Conservation (phyloP, 2,113 vertebrate genomes). For the Alexandromys fortis region DNA sequence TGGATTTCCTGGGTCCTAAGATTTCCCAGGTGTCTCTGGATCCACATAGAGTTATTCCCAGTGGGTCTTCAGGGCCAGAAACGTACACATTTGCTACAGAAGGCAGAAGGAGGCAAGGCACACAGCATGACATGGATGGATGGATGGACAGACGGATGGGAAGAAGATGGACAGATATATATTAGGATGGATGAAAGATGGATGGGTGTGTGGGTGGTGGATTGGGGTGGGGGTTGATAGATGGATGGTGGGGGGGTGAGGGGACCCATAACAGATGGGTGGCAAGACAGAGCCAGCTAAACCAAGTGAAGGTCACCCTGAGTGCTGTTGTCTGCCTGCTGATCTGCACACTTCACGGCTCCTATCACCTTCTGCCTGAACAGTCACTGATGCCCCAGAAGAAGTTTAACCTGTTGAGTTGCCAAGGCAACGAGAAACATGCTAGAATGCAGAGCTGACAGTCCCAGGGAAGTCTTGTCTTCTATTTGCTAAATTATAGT, state of each 20-base stretch:
- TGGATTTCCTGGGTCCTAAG: neutral
- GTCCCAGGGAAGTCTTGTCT: slow-evolving; percentile 32
- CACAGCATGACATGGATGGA: neutral
- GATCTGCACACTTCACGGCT: slow-evolving; percentile 6
- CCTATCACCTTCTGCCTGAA: slow-evolving; percentile 53
- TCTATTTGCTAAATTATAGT: slow-evolving; percentile 33
- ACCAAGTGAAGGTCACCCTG: neutral
- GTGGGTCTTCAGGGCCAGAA: neutral
- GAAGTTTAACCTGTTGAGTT: slow-evolving; percentile 69
- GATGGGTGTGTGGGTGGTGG: neutral
- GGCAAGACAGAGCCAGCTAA: neutral
- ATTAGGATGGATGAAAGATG: neutral
- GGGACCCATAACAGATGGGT: neutral
- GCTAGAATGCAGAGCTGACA: slow-evolving; percentile 25
- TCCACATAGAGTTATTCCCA: neutral
- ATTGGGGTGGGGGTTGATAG: no score
- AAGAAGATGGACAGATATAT: neutral
- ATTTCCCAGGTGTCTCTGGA: neutral
- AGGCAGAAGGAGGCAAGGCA: neutral
- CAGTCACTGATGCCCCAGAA: slow-evolving; percentile 58
- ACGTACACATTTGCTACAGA: neutral
- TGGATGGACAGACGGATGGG: neutral
- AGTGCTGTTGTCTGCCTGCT: neutral
- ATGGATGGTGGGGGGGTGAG: neutral
- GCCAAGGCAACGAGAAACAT: slow-evolving; percentile 68